phyloP scores from a whole-genome alignment of 2,113 vertebrate genomes.

The Lophius piscatorius region DNA sequence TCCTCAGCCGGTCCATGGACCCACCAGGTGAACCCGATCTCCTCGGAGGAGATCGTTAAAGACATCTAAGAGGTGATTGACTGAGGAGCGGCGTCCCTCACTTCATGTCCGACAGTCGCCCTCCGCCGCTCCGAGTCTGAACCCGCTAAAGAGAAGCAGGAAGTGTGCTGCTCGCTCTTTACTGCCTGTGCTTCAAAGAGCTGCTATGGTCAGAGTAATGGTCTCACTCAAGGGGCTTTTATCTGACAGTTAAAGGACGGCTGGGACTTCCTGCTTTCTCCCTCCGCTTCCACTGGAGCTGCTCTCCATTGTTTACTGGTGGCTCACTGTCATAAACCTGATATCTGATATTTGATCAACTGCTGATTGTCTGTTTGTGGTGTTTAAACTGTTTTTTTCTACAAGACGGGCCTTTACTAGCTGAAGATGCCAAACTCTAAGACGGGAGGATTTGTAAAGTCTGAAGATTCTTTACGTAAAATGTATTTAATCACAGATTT shows the following conservation, averaged over 20 bases:
- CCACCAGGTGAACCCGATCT: too few relatives aligned
- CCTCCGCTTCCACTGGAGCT: conserved; percentile 1
- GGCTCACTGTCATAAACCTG: background rate
- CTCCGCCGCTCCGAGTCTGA: conserved; percentile 26
- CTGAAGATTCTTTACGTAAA: too few relatives aligned
- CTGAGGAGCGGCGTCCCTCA: conserved; percentile 1
- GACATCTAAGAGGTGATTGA: background rate
- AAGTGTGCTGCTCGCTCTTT: conserved; percentile 57
- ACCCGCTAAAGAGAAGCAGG: conserved; percentile 48
- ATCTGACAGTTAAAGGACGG: conserved; percentile 48
- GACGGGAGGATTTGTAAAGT: too few relatives aligned
- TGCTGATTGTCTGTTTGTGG: too few relatives aligned
- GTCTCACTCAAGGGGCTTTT: conserved; percentile 57
- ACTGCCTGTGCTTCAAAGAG: conserved; percentile 69
- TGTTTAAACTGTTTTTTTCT: too few relatives aligned
- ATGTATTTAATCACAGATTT: background rate
- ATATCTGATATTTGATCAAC: background rate
- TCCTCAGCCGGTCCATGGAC: too few relatives aligned
- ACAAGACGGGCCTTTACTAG: too few relatives aligned
- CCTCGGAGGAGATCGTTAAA: background rate
- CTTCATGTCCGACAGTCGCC: conserved; percentile 6
- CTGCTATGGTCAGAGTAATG: conserved; percentile 51
- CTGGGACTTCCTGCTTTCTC: conserved; percentile 11
- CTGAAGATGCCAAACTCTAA: background rate
- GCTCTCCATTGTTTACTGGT: background rate